These are phyloP conservation scores for Pyrrhosoma nymphula DNA, from an alignment of 2,888 invertebrate genomes.

Conservation along the genomic window DNA sequence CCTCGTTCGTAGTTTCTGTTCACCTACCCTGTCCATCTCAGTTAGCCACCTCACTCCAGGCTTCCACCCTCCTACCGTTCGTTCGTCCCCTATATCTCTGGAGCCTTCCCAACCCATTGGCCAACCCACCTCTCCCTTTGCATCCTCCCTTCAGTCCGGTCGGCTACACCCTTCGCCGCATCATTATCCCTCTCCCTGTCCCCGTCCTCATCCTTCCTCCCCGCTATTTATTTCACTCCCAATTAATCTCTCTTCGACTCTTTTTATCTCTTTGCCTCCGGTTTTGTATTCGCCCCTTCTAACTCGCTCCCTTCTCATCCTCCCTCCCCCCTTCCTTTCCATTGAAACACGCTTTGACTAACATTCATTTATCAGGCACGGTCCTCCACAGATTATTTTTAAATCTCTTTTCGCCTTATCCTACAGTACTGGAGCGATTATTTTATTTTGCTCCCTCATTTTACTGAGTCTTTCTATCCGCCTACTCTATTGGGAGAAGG, in stretches of 20 bases:
- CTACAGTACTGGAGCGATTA: not conserved
- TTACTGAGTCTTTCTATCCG: too few relatives aligned
- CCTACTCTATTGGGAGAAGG: too few relatives aligned
- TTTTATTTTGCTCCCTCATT: not conserved
- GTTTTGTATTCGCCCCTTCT: not conserved
- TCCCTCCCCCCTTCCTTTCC: not conserved
- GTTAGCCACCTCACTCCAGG: not conserved
- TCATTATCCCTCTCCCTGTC: not conserved
- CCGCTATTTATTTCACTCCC: constrained; percentile 41
- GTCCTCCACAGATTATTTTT: not conserved
- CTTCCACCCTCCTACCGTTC: not conserved
- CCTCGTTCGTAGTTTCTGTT: constrained; percentile 36
- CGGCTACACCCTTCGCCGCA: not conserved
- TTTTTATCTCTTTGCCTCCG: not conserved
- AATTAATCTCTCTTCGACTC: constrained; percentile 21
- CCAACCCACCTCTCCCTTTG: not conserved
- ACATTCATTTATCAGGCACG: not conserved
- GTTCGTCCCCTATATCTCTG: not conserved
- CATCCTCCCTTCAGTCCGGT: not conserved
- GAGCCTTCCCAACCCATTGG: not conserved
- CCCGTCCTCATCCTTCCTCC: constrained; percentile 1
- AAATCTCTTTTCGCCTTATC: not conserved
- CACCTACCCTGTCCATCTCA: constrained; percentile 11
- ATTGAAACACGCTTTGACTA: not conserved
- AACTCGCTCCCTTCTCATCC: not conserved